Percentiles rank a stretch among this genome's conserved stretches.
Evolutionary conservation across 2,797 vertebrate genomes (phyloP).

Genomic region (Synaphobranchus kaupii): DNA sequence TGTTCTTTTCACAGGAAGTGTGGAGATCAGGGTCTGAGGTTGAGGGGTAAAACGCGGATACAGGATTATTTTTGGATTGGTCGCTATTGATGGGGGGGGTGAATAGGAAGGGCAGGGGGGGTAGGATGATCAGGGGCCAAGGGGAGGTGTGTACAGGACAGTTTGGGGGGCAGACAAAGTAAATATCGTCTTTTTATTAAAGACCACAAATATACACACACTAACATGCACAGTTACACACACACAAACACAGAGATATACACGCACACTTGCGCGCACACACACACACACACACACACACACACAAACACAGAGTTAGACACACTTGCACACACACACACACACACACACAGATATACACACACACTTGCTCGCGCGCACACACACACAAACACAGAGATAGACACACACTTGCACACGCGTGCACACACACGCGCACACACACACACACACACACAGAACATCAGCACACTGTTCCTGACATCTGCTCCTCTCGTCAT

Average conservation of each 20-base stretch:
- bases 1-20: constrained; percentile 23
- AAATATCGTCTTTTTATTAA: not conserved
- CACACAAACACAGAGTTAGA: no score
- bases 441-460: no score
- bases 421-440: no score
- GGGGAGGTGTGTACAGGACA: not conserved
- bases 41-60: not conserved
- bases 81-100: not conserved
- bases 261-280: not conserved
- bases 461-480: no score
- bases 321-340: no score
- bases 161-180: not conserved
- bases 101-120: not conserved
- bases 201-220: not conserved
- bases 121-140: not conserved
- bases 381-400: no score
- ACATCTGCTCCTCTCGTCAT: no score
- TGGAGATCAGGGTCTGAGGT: not conserved
- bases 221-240: not conserved
- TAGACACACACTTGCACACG: no score
- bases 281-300: not conserved
- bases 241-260: not conserved
- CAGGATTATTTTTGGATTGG: not conserved
- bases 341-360: no score
- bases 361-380: no score